A percentile compares a stretch with the other conserved stretches of the same genome.
Evolutionary conservation across 2,888 invertebrate species (phyloP).

Genomic region (Cephus pulcher): DNA sequence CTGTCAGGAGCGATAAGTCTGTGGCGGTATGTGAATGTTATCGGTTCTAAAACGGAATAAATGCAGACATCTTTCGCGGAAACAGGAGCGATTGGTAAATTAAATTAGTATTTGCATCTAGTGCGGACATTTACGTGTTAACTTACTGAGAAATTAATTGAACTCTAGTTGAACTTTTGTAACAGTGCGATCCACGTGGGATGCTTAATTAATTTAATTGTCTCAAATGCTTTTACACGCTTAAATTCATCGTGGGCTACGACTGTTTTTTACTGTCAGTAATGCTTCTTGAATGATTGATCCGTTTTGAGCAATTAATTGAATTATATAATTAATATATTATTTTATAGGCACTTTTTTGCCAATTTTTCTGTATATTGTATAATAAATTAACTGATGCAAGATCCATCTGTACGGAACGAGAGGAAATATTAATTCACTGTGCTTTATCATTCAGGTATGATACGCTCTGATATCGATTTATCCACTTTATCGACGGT

Average conservation of each 20-base stretch:
- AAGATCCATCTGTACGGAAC: neutral
- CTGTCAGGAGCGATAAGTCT: neutral
- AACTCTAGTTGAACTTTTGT: conserved; percentile 36
- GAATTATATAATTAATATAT: conserved; percentile 1
- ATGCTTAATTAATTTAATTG: conserved; percentile 3
- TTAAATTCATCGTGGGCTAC: neutral
- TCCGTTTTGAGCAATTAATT: neutral
- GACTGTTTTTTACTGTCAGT: neutral
- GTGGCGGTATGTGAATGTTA: neutral
- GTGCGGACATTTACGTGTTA: neutral
- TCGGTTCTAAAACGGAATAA: neutral
- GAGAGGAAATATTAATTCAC: neutral
- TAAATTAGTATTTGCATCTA: neutral
- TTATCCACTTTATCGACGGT: neutral
- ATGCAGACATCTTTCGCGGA: conserved; percentile 20
- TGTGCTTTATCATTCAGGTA: neutral
- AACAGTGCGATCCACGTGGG: conserved; percentile 23
- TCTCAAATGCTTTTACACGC: neutral
- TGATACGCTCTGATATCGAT: neutral
- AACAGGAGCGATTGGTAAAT: conserved; percentile 9
- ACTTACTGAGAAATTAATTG: conserved; percentile 36
- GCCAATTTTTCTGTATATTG: neutral
- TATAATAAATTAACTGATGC: neutral
- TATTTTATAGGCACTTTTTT: neutral
- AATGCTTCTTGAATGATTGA: neutral